These are phyloP conservation scores for Tamias sibiricus DNA, from an alignment of 2,113 vertebrate species.

Conservation along the genomic window DNA sequence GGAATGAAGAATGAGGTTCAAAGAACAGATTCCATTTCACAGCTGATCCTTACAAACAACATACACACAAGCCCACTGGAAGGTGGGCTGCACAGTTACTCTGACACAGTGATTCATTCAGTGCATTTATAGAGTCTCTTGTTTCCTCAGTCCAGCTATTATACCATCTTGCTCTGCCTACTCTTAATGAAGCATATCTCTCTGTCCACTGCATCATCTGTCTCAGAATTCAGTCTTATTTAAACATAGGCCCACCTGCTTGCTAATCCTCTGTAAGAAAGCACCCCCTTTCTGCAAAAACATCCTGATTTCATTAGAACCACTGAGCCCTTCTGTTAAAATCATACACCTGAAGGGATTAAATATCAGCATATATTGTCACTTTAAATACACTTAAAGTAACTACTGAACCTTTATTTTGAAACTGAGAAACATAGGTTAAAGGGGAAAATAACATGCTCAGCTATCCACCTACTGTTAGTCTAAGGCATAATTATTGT, in stretches of 20 bases:
- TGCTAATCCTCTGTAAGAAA: not conserved
- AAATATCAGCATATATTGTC: not conserved
- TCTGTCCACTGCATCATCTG: not conserved
- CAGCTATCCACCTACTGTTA: slow-evolving; percentile 18
- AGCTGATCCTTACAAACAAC: not conserved
- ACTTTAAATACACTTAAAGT: slow-evolving; percentile 11
- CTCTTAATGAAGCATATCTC: not conserved
- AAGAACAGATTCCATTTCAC: not conserved
- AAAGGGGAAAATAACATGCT: slow-evolving; percentile 26
- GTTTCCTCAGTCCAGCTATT: not conserved
- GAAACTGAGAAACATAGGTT: not conserved
- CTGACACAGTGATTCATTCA: not conserved
- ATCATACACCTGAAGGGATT: not conserved
- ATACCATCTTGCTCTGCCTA: not conserved
- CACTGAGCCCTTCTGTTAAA: not conserved
- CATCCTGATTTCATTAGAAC: not conserved
- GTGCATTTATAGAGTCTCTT: not conserved
- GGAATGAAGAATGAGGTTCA: not conserved
- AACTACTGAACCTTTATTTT: slow-evolving; percentile 34
- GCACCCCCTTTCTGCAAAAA: not conserved
- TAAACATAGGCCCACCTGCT: not conserved
- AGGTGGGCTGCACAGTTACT: not conserved
- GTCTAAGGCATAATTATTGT: slow-evolving; percentile 12
- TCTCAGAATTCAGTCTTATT: not conserved
- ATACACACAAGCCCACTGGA: not conserved